Evolutionary conservation across 2,113 vertebrate species (phyloP), one percentile per base, ranked within the genome.

Genomic region (Sinocyclocheilus anshuiensis): DNA sequence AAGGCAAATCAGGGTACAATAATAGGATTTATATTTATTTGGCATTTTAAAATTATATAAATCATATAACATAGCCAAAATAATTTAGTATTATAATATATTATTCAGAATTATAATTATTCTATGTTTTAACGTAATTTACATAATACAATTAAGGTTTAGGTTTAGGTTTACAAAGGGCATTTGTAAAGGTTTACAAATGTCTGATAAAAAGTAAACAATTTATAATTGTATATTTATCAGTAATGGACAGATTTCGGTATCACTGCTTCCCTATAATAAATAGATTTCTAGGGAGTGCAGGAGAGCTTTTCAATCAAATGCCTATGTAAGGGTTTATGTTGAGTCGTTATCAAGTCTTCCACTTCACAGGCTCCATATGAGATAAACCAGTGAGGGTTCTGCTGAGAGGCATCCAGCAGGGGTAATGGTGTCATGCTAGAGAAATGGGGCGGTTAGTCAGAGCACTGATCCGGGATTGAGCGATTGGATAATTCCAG

Each of bases 401-500:
- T 33, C 7, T 85, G 61, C 57, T 39, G 33, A 85, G 78, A 61
- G 63, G 55, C 33, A 59, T 75, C 75, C 45, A 26, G 53, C 78
- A 42, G 59, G 18, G 59, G 59, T 50, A 57, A 86, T 87, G 80
- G 78, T 89, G 86, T 88, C 88, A 50, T 76, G 63, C 33, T 90
- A 88, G 86, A 89, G 85, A 87, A 72, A 85, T 85, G 22, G 4
- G 85, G 89, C 78, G 71, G 79, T 90, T 90, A 91, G 86, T 92
- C 86, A 87, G 59, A 9, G 45, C 53, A 81, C 89, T 90, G 88
- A 93, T 90, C 84, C 33, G 84, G 90, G 91, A 89, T 69, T 87
- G 91, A 86, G 86, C 36, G 86, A 87, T 75, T 77, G 81, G 88
- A 87, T 91, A 86, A 91, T 89, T 90, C 89, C 84, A 81, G 61